Conservation (phyloP, 2,113 vertebrate species). For the Microcebus lehilahytsara region DNA sequence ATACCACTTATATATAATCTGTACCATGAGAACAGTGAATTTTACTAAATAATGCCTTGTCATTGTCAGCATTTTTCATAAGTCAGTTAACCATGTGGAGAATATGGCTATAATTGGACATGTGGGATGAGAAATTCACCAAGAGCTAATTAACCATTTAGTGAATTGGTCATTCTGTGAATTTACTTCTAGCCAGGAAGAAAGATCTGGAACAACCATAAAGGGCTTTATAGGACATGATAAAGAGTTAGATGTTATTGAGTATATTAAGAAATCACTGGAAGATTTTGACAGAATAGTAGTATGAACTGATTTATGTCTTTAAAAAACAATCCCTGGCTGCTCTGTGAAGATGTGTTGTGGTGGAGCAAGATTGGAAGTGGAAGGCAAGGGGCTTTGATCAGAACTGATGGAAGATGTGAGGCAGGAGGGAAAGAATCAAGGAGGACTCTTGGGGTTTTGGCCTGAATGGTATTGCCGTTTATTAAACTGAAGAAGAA, state of each 20-base stretch:
- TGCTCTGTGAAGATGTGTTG: not conserved
- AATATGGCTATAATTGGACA: not conserved
- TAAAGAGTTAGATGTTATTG: not conserved
- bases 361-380: not conserved
- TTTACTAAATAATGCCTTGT: not conserved
- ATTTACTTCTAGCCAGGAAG: not conserved
- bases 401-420: not conserved
- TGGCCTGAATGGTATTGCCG: not conserved
- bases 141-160: not conserved
- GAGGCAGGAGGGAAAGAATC: not conserved
- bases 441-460: not conserved
- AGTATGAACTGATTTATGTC: not conserved
- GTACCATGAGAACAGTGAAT: not conserved
- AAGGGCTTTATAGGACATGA: not conserved
- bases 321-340: not conserved
- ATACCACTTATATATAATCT: not conserved
- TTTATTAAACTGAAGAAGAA: slow-evolving; percentile 15
- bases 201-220: not conserved
- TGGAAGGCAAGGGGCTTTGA: not conserved
- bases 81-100: not conserved
- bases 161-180: not conserved
- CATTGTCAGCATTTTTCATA: not conserved
- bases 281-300: not conserved
- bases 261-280: not conserved
- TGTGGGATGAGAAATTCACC: not conserved